phyloP scores from a whole-genome alignment of 2,113 vertebrate species.

The Terrapene triunguis region DNA sequence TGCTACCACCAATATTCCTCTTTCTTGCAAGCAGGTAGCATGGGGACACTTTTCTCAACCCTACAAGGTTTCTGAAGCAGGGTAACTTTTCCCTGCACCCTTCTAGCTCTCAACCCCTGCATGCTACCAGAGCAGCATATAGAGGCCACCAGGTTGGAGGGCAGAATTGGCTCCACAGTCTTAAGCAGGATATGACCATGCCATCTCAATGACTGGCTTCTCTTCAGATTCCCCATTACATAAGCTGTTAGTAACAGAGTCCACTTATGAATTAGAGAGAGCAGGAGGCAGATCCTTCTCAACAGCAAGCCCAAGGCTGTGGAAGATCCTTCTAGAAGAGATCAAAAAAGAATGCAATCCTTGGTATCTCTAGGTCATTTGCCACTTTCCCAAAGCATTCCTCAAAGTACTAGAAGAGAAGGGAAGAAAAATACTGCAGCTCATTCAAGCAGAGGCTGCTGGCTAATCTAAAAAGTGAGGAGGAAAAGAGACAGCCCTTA shows the following conservation, averaged over 20 bases:
- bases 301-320: not conserved
- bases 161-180: not conserved
- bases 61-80: not conserved
- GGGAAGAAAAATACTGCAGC: not conserved
- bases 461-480: no score
- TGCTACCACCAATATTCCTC: not conserved
- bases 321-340: not conserved
- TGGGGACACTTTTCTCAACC: accelerated
- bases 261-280: not conserved
- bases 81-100: not conserved
- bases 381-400: not conserved
- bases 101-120: accelerated
- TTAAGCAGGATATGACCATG: not conserved
- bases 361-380: not conserved
- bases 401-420: not conserved
- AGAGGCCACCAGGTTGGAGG: not conserved
- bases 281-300: not conserved
- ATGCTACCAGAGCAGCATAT: not conserved
- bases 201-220: not conserved
- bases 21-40: not conserved
- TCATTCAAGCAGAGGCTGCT: not conserved
- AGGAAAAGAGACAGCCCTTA: not conserved
- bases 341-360: accelerated
- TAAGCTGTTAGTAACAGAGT: not conserved
- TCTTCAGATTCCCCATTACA: not conserved